Conservation (phyloP, 2,888 invertebrate genomes). For the Ellobium chinense region DNA sequence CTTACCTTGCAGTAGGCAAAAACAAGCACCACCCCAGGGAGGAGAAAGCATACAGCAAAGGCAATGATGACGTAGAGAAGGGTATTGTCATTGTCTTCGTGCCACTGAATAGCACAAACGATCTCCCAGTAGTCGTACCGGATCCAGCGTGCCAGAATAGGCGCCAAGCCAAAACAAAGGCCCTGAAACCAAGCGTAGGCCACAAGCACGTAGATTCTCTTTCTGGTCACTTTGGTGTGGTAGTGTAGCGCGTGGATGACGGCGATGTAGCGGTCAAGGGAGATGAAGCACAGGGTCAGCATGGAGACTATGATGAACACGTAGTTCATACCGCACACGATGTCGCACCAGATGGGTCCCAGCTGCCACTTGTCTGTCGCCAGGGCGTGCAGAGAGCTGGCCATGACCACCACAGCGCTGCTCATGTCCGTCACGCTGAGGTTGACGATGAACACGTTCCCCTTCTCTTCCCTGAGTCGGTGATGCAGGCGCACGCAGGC, state of each 20-base stretch:
- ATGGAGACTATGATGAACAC: conserved; percentile 77
- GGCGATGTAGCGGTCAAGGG: conserved; percentile 75
- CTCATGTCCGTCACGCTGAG: conserved; percentile 69
- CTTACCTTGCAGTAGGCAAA: conserved; percentile 66
- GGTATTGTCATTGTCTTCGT: conserved; percentile 55
- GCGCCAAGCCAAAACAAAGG: conserved; percentile 66
- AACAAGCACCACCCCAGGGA: conserved; percentile 68
- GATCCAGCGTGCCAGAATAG: conserved; percentile 68
- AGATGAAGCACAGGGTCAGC: conserved; percentile 75
- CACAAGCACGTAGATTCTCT: conserved; percentile 55
- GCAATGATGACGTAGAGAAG: conserved; percentile 72
- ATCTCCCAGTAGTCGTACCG: conserved; percentile 77
- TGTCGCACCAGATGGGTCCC: conserved; percentile 25
- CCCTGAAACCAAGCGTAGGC: conserved; percentile 74
- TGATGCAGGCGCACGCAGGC: conserved; percentile 56
- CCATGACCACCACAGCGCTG: conserved; percentile 69
- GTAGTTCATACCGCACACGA: conserved; percentile 75
- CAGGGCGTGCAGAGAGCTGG: conserved; percentile 61
- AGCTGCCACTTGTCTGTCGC: conserved; percentile 61
- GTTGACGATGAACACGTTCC: conserved; percentile 74
- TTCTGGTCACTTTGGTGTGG: conserved; percentile 55
- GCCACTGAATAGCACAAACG: conserved; percentile 76
- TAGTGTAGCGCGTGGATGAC: conserved; percentile 71
- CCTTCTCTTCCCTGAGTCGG: conserved; percentile 61
- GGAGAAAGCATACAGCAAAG: conserved; percentile 70